Evolutionary conservation across 2,113 vertebrate genomes (phyloP).

Genomic region (Rafetus swinhoei): DNA sequence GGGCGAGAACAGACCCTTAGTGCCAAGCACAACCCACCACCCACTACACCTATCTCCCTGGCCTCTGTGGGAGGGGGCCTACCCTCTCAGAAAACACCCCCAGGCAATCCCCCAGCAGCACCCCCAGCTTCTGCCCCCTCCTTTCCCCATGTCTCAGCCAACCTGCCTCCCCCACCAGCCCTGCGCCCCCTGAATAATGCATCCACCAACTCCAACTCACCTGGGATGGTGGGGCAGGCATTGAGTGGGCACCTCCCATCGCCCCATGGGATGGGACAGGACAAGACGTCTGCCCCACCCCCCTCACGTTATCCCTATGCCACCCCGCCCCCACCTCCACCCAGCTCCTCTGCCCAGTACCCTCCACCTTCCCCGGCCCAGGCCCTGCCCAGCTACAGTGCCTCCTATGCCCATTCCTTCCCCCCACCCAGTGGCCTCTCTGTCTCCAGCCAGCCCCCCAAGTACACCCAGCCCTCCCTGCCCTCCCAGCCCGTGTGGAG

Average conservation of each 20-base stretch:
- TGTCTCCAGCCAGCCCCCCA: slow-evolving; percentile 78
- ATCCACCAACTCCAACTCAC: slow-evolving; percentile 68
- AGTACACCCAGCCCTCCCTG: slow-evolving; percentile 80
- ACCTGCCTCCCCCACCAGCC: slow-evolving; percentile 92
- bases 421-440: slow-evolving; percentile 74
- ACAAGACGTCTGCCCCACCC: slow-evolving; percentile 68
- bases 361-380: slow-evolving; percentile 64
- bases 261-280: slow-evolving; percentile 74
- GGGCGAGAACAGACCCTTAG: slow-evolving; percentile 66
- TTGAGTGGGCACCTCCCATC: slow-evolving; percentile 73
- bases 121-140: slow-evolving; percentile 58
- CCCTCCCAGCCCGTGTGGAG: slow-evolving; percentile 81
- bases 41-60: slow-evolving; percentile 83
- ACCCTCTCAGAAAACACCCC: slow-evolving; percentile 72
- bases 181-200: slow-evolving; percentile 88
- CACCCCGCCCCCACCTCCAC: slow-evolving; percentile 32
- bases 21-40: slow-evolving; percentile 83
- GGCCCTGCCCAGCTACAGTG: slow-evolving; percentile 75
- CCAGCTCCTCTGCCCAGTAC: slow-evolving; percentile 75
- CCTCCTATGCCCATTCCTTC: slow-evolving; percentile 73
- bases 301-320: slow-evolving; percentile 76
- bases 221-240: slow-evolving; percentile 86
- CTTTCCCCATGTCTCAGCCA: slow-evolving; percentile 79
- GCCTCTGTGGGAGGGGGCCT: slow-evolving; percentile 66
- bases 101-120: slow-evolving; percentile 71